These are phyloP conservation scores for Monomorium pharaonis DNA, from an alignment of 1,140 invertebrate genomes.

Conservation along the genomic window DNA sequence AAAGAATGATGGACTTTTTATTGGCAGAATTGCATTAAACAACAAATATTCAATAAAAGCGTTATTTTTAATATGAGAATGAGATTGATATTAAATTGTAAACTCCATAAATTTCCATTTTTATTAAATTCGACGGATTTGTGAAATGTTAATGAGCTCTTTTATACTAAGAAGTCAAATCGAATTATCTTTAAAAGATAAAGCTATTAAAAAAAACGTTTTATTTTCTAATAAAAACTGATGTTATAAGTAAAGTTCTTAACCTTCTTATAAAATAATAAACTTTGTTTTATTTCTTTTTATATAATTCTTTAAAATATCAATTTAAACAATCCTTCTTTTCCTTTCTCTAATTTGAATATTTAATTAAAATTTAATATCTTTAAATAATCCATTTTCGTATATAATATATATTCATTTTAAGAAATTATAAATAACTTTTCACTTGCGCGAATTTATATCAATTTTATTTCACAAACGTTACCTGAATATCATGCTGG, in stretches of 20 bases:
- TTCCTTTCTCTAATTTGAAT: too few relatives aligned
- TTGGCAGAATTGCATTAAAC: too few relatives aligned
- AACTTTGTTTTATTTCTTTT: not conserved
- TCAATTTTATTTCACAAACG: not conserved
- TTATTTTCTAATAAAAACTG: not conserved
- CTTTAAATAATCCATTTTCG: not conserved
- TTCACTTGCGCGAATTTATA: not conserved
- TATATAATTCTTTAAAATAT: not conserved
- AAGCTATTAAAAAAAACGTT: not conserved
- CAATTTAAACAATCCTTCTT: not conserved
- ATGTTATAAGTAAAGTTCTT: not conserved
- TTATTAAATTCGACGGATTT: not conserved
- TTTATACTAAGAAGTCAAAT: not conserved
- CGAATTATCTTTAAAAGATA: not conserved
- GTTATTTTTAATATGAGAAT: slow-evolving; percentile 15
- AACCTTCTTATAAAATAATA: not conserved
- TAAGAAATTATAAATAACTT: not conserved
- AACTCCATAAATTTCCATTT: not conserved
- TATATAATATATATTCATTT: not conserved
- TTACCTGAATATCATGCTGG: not conserved
- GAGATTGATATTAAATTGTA: not conserved
- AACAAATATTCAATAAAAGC: not conserved
- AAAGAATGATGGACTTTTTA: slow-evolving; percentile 12
- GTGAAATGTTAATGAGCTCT: slow-evolving; percentile 16
- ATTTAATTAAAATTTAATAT: slow-evolving; percentile 1